Conservation (phyloP, 2,888 invertebrate species). For the Eurois occulta region DNA sequence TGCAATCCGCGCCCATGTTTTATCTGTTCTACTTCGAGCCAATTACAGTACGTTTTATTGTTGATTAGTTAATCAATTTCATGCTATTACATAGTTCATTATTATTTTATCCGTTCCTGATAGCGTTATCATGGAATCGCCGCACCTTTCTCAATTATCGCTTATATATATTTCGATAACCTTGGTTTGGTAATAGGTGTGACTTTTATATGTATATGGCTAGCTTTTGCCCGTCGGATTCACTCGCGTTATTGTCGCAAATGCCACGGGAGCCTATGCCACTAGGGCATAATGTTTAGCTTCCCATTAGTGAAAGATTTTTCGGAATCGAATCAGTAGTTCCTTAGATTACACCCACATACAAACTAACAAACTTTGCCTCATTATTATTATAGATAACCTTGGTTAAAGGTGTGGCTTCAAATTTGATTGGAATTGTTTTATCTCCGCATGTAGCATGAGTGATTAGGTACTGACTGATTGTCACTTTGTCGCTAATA, state of each 20-base stretch:
- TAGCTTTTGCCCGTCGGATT: not conserved
- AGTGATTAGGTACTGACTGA: conserved; percentile 12
- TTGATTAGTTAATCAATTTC: conserved; percentile 57
- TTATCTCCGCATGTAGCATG: conserved; percentile 3
- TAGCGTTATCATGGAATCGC: conserved; percentile 48
- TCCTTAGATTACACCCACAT: not conserved
- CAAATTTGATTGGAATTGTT: conserved; percentile 18
- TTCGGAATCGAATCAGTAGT: not conserved
- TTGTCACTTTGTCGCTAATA: conserved; percentile 12
- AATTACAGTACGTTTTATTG: conserved; percentile 39
- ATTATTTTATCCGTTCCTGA: conserved; percentile 40
- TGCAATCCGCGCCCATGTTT: conserved; percentile 27
- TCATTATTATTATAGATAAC: not conserved
- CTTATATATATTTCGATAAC: conserved; percentile 41
- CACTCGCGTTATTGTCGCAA: not conserved
- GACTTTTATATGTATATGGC: conserved; percentile 10
- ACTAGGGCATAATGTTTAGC: not conserved
- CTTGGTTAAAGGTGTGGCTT: conserved; percentile 53
- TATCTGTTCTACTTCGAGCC: conserved; percentile 41
- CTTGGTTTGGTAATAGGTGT: conserved; percentile 50
- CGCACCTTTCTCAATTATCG: conserved; percentile 59
- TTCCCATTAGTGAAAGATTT: not conserved
- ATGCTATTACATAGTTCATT: conserved; percentile 46
- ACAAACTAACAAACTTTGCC: not conserved
- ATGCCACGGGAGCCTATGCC: not conserved